Percentiles rank a stretch among this genome's conserved stretches.
phyloP scores from a whole-genome alignment of 2,113 vertebrate species.

The Nematolebias whitei region DNA sequence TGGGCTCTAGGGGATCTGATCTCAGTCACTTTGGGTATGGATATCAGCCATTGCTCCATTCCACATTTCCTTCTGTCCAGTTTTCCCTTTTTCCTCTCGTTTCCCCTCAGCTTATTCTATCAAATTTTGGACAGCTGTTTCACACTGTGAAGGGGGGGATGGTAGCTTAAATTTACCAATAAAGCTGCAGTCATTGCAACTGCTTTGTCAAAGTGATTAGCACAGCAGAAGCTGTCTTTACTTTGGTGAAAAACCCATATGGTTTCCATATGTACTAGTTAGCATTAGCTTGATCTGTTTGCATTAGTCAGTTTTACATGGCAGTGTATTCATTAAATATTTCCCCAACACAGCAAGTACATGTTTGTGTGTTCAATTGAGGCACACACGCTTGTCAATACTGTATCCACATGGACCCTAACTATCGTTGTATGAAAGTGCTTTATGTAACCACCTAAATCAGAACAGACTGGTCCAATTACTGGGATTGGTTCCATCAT shows the following conservation, averaged over 20 bases:
- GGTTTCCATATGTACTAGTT: slow-evolving; percentile 56
- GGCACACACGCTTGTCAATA: background rate
- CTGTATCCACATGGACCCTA: background rate
- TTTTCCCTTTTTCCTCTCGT: slow-evolving; percentile 3
- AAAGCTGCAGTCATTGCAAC: slow-evolving; percentile 66
- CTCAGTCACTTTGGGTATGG: slow-evolving; percentile 42
- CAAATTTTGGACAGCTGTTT: slow-evolving; percentile 66
- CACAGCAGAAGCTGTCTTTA: slow-evolving; percentile 56
- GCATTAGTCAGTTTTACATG: slow-evolving; percentile 45
- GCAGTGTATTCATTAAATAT: slow-evolving; percentile 33
- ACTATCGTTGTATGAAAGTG: background rate
- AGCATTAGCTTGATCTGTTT: slow-evolving; percentile 57
- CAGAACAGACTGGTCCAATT: background rate
- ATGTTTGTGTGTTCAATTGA: background rate
- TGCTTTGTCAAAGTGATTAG: slow-evolving; percentile 65
- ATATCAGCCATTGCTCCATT: slow-evolving; percentile 51
- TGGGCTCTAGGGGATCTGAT: slow-evolving; percentile 60
- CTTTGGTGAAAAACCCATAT: slow-evolving; percentile 65
- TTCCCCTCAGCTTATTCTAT: slow-evolving; percentile 19
- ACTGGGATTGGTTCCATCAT: background rate
- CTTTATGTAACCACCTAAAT: background rate
- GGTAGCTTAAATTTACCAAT: slow-evolving; percentile 59
- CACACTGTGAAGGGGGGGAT: slow-evolving; percentile 40
- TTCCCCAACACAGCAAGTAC: background rate
- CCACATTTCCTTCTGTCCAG: slow-evolving; percentile 29